phyloP scores from a whole-genome alignment of 2,113 vertebrate genomes.

The Promerops cafer region DNA sequence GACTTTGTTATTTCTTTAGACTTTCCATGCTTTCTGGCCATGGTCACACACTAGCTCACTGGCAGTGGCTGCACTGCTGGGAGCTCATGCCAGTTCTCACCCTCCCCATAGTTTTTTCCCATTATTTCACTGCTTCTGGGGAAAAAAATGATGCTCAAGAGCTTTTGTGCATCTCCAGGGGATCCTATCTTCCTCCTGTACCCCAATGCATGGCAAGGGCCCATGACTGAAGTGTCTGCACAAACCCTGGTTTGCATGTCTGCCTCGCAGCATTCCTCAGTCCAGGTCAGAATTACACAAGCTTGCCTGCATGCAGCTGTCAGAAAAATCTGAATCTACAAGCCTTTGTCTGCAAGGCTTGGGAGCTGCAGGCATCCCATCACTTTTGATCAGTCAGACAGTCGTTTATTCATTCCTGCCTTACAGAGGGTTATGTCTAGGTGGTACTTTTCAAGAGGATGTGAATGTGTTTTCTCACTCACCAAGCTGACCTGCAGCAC shows the following conservation, averaged over 20 bases:
- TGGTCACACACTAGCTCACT: fast-evolving
- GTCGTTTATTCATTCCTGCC: neutral
- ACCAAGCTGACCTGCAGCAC: neutral
- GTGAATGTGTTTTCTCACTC: neutral
- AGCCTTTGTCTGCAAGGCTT: neutral
- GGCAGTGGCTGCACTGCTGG: neutral
- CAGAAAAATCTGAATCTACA: neutral
- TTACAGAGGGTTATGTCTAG: neutral
- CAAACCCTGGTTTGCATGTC: neutral
- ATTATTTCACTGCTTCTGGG: neutral
- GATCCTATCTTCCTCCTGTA: neutral
- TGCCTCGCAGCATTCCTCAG: fast-evolving
- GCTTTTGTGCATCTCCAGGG: neutral
- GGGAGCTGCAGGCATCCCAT: neutral
- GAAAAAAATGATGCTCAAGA: neutral
- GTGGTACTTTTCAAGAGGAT: neutral
- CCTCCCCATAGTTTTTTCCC: neutral
- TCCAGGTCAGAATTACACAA: neutral
- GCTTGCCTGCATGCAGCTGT: neutral
- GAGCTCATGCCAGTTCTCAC: fast-evolving
- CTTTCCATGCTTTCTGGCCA: neutral
- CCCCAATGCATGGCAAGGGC: fast-evolving
- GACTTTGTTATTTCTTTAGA: neutral
- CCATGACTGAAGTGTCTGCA: neutral
- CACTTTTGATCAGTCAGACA: neutral